phyloP scores from a whole-genome alignment of 2,797 vertebrate genomes.

The Brachyalestes nurse region DNA sequence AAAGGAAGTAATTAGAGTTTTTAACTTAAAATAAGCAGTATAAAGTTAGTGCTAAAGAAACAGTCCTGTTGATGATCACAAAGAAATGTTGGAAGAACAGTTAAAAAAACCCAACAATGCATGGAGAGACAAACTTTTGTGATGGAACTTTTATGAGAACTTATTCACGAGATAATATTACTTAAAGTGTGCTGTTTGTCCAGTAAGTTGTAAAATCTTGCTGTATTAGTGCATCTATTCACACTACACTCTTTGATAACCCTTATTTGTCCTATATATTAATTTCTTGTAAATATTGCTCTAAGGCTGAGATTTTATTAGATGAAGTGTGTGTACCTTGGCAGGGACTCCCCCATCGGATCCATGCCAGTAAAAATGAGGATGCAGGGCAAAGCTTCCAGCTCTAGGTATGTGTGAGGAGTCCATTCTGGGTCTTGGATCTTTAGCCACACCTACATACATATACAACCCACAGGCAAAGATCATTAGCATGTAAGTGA shows the following conservation, averaged over 20 bases:
- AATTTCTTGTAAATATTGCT: not conserved
- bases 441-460: conserved; percentile 88
- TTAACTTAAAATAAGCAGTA: too few species aligned
- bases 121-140: too few species aligned
- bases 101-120: too few species aligned
- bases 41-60: too few species aligned
- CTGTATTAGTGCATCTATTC: too few species aligned
- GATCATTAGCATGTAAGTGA: not conserved
- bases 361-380: conserved; percentile 93
- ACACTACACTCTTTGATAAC: not conserved
- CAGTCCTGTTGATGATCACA: too few species aligned
- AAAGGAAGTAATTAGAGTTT: too few species aligned
- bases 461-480: conserved; percentile 5
- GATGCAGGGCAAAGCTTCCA: conserved; percentile 96
- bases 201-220: too few species aligned
- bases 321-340: conserved; percentile 76
- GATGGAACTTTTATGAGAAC: too few species aligned
- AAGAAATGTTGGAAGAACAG: too few species aligned
- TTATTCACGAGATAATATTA: too few species aligned
- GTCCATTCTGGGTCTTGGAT: conserved; percentile 91
- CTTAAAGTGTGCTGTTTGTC: too few species aligned
- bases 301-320: not conserved
- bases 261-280: not conserved
- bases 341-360: conserved; percentile 92
- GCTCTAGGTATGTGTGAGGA: conserved; percentile 90